A percentile compares a stretch with the other conserved stretches of the same genome.
Evolutionary conservation across 2,888 invertebrate genomes (phyloP).

Genomic region (Ormyrus thymus): DNA sequence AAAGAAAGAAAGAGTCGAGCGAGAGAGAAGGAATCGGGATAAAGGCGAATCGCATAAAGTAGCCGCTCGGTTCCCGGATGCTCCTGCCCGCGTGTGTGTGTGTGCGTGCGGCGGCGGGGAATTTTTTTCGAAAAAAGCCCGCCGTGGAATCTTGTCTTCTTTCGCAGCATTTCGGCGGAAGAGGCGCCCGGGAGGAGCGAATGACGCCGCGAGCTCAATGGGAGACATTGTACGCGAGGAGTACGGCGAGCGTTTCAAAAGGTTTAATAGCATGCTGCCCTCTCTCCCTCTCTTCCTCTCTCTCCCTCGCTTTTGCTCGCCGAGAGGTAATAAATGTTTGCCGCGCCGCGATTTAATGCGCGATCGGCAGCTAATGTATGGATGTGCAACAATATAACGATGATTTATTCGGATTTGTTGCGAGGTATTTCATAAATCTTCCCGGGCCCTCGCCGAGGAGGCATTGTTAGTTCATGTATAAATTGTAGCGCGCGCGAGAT

Average conservation of each 20-base stretch:
- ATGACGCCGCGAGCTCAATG: conserved; percentile 6
- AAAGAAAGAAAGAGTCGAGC: neutral
- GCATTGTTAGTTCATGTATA: no score
- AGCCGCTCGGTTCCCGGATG: neutral
- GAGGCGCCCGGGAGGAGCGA: neutral
- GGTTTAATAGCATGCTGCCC: no score
- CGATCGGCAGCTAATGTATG: no score
- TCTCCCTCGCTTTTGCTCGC: neutral
- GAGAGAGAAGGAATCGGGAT: conserved; percentile 8
- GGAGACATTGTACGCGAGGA: no score
- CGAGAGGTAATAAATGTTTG: neutral
- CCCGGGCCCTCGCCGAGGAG: no score
- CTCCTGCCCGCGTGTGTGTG: neutral
- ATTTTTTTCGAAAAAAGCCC: neutral
- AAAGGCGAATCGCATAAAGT: conserved; percentile 39
- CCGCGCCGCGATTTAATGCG: neutral
- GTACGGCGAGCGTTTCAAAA: no score
- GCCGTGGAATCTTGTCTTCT: conserved; percentile 19
- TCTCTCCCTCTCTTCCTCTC: no score
- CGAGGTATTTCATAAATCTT: no score
- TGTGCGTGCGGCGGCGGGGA: neutral
- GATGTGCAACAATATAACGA: no score
- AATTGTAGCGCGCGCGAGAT: no score
- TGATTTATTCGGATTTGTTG: no score
- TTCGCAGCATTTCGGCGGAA: neutral